Evolutionary conservation across 2,113 vertebrate genomes (phyloP).

Genomic region (Eulemur rufifrons): DNA sequence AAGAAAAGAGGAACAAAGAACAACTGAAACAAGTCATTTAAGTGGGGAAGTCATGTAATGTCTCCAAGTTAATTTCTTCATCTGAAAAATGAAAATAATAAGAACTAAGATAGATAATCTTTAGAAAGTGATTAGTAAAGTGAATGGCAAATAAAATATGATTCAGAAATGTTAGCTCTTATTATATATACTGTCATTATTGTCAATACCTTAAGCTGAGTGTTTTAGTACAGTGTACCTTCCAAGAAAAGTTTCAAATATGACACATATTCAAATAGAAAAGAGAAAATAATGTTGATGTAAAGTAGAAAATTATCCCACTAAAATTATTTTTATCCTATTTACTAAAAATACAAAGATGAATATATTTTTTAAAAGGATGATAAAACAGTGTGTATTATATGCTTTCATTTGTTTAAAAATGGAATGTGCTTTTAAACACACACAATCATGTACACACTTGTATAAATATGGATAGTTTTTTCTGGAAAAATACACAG

Average conservation of each 20-base stretch:
- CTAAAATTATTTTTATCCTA: background rate
- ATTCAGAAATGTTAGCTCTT: background rate
- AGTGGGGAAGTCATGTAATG: background rate
- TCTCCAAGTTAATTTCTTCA: background rate
- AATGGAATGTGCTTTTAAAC: background rate
- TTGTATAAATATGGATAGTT: background rate
- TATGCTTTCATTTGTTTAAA: background rate
- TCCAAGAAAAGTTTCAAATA: background rate
- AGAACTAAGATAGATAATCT: slow-evolving; percentile 31
- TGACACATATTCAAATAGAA: background rate
- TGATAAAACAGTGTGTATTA: background rate
- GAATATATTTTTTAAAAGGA: background rate
- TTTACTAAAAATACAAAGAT: background rate
- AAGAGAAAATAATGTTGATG: background rate
- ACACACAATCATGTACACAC: background rate
- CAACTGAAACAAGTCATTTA: background rate
- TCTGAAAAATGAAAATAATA: background rate
- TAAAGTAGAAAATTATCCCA: background rate
- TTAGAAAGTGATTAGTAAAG: slow-evolving; percentile 39
- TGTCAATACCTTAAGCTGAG: slow-evolving; percentile 9
- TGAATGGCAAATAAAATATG: background rate
- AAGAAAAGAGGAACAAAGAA: background rate
- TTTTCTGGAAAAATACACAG: background rate
- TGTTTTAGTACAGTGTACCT: background rate
- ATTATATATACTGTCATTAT: background rate